Evolutionary conservation across 1,140 invertebrate species (phyloP).

Genomic region (Reticulitermes speratus): DNA sequence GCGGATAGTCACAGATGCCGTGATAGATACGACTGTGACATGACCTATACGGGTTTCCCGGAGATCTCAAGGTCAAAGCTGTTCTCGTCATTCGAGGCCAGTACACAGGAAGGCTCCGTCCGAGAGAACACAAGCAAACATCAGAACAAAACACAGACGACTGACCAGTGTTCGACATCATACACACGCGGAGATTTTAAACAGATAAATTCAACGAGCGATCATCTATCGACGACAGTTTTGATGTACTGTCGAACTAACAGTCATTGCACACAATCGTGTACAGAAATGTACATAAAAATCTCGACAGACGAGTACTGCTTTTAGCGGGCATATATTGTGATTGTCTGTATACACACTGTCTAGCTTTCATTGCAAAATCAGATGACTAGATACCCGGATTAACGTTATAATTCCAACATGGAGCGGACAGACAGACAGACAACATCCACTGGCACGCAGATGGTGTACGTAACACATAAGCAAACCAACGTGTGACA

Average conservation of each 20-base stretch:
- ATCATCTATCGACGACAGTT: not conserved
- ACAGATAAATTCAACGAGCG: not conserved
- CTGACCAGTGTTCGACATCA: not conserved
- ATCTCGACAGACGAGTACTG: not conserved
- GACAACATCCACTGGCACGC: not conserved
- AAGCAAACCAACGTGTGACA: not conserved
- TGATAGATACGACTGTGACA: no score
- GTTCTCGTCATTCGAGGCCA: no score
- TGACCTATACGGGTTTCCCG: no score
- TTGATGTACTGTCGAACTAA: not conserved
- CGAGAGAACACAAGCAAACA: not conserved
- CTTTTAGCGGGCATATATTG: no score
- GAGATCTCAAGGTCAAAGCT: no score
- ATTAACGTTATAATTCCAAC: not conserved
- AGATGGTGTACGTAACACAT: conserved; percentile 10
- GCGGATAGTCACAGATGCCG: no score
- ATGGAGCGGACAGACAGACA: not conserved
- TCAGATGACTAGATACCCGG: not conserved
- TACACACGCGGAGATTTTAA: not conserved
- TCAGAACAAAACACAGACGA: not conserved
- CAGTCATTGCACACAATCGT: not conserved
- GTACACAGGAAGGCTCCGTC: no score
- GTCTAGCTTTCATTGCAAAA: not conserved
- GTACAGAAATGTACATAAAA: not conserved
- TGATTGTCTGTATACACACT: not conserved